These are phyloP conservation scores for Atherinomorus stipes DNA, from an alignment of 2,113 vertebrate genomes.

Conservation along the genomic window DNA sequence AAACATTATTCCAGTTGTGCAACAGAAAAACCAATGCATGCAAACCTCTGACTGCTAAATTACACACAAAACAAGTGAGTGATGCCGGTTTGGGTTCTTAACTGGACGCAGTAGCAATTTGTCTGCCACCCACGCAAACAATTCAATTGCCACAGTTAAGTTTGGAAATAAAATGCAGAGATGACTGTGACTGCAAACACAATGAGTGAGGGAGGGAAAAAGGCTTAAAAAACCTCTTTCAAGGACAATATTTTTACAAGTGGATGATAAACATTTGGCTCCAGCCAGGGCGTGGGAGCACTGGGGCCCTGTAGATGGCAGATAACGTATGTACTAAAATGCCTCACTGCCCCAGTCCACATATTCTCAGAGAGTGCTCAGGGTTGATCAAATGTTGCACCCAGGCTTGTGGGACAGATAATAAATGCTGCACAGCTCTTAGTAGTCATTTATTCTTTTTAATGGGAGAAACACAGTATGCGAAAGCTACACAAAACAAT, in stretches of 20 bases:
- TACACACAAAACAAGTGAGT: conserved; percentile 31
- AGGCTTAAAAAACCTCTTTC: conserved; percentile 47
- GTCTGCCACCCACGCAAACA: conserved; percentile 47
- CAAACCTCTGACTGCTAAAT: conserved; percentile 29
- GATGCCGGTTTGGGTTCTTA: conserved; percentile 25
- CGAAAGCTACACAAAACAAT: no score
- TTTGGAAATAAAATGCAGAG: conserved; percentile 38
- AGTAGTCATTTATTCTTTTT: conserved; percentile 24
- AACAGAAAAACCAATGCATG: not conserved
- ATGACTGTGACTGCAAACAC: conserved; percentile 30
- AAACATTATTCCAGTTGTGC: conserved; percentile 17
- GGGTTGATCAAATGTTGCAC: conserved; percentile 54
- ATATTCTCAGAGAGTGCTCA: conserved; percentile 40
- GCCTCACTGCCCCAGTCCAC: conserved; percentile 38
- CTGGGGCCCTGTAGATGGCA: conserved; percentile 60
- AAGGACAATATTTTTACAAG: conserved; percentile 77
- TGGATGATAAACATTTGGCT: conserved; percentile 77
- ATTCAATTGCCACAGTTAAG: conserved; percentile 53
- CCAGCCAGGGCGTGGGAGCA: conserved; percentile 63
- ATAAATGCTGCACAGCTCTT: conserved; percentile 39
- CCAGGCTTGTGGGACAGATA: conserved; percentile 35
- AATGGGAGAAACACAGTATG: conserved; percentile 1
- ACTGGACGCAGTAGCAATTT: conserved; percentile 45
- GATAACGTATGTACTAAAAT: conserved; percentile 63
- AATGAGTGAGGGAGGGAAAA: conserved; percentile 15